Evolutionary conservation across 2,113 vertebrate species (phyloP).

Genomic region (Pycnonotus jocosus): DNA sequence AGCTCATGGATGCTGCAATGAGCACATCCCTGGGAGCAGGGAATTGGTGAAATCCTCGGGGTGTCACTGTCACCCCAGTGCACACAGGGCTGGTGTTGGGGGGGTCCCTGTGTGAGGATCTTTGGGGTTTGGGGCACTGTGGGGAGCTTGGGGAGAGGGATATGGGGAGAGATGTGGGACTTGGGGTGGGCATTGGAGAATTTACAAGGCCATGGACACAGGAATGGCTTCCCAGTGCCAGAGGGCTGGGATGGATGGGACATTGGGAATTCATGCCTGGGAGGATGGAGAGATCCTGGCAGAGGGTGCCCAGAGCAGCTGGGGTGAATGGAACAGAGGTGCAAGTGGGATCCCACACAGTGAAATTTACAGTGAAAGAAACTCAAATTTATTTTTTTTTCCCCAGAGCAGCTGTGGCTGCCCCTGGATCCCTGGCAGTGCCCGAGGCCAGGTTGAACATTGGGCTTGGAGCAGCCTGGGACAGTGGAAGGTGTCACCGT

Average conservation of each 20-base stretch:
- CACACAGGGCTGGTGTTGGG: accelerated
- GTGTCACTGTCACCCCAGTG: neutral
- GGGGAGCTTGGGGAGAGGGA: neutral
- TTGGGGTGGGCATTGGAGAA: neutral
- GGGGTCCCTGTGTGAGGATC: neutral
- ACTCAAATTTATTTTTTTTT: no score
- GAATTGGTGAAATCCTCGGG: neutral
- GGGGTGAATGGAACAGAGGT: no score
- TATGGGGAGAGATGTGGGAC: accelerated
- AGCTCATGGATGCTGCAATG: accelerated
- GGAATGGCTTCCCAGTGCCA: neutral
- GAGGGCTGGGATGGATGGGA: neutral
- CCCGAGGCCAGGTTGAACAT: neutral
- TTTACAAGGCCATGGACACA: neutral
- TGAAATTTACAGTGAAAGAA: no score
- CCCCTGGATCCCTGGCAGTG: neutral
- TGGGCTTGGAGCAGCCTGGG: neutral
- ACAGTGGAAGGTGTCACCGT: neutral
- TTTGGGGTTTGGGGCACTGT: neutral
- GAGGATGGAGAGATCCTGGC: neutral
- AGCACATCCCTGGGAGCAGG: neutral
- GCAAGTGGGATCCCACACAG: no score
- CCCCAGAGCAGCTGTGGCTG: neutral
- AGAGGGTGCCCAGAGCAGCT: neutral
- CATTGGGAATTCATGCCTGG: neutral